Evolutionary conservation across 2,797 vertebrate species (phyloP), one percentile per base, ranked within the genome.

Genomic region (Otus scops): DNA sequence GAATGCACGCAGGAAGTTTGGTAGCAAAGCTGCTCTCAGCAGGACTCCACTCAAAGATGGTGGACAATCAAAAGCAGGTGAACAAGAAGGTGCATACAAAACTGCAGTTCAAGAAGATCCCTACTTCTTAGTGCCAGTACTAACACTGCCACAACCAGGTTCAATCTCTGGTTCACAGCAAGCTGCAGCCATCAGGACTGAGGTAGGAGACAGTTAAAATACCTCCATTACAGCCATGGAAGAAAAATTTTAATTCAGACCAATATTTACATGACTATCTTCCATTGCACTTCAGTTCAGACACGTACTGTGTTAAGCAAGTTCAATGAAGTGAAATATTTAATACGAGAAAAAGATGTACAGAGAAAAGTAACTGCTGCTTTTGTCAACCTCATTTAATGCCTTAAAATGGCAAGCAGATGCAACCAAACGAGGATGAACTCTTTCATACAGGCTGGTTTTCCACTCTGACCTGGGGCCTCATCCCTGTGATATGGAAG

Each of bases 141-240:
- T 28, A 53, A 47, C 1, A 3, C 22, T 30, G 18, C 9, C 1
- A 0, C 22, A 53, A 47, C 9, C 0, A 2, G 47, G 36, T 8
- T 57, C 16, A 26, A 36, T 5, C 74, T 38, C 68, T 34, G 22
- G 41, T 30, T 75, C 30, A 7, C 34, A 53, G 65, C 47, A 41
- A 70, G 41, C 23, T n/a, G 30, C 6, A 1, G 22, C 41, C 41
- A 6, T 8, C 17, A 27, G 34, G 38, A 17, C 1, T 12, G 7
- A 70, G 39, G 65, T 0, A 78, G 43, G 26, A 48, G 21, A n/a
- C 12, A 34, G 32, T 51, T 51, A 47, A 60, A 34, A 4, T 11
- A 16, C 22, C 45, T 47, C 38, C 8, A 4, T 34, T 47, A 47
- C 23, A 75, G 36, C 27, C 39, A 57, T 1, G 7, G 48, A 86